phyloP scores from a whole-genome alignment of 2,888 invertebrate genomes.

The Scaeva pyrastri region DNA sequence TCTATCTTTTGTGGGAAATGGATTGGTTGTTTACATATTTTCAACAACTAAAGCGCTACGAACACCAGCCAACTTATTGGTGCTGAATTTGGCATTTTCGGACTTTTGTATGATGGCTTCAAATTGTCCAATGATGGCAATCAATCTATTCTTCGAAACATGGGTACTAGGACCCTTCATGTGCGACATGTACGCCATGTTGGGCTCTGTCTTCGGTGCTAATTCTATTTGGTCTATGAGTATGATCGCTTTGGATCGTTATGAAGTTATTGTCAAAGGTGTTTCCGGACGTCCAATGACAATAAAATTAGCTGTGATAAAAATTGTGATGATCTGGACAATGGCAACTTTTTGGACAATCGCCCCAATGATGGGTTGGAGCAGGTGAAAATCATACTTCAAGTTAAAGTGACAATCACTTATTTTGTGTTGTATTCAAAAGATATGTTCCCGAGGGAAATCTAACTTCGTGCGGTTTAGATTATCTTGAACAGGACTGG shows the following conservation, averaged over 20 bases:
- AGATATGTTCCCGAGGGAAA: constrained; percentile 97
- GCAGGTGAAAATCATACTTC: constrained; percentile 85
- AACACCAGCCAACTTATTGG: constrained; percentile 95
- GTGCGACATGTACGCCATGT: constrained; percentile 92
- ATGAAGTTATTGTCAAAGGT: constrained; percentile 95
- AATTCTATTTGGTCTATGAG: constrained; percentile 94
- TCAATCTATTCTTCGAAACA: constrained; percentile 83
- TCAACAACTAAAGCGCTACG: constrained; percentile 85
- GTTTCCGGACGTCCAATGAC: constrained; percentile 93
- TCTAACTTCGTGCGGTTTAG: constrained; percentile 96
- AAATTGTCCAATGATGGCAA: constrained; percentile 83
- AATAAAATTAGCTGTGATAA: constrained; percentile 90
- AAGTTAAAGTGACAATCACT: not conserved
- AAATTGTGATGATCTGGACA: constrained; percentile 91
- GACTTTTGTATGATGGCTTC: constrained; percentile 92
- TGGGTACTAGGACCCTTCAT: constrained; percentile 86
- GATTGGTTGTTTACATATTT: constrained; percentile 83
- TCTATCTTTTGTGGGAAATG: constrained; percentile 82
- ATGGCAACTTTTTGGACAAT: constrained; percentile 92
- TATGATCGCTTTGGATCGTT: constrained; percentile 93
- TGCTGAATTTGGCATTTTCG: constrained; percentile 95
- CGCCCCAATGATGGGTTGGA: constrained; percentile 95
- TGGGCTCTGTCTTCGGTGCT: constrained; percentile 85
- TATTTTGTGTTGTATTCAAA: constrained; percentile 36
- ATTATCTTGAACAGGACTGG: constrained; percentile 91